A percentile compares a stretch with the other conserved stretches of the same genome.
Evolutionary conservation across 2,113 vertebrate species (phyloP).

Genomic region (Charina bottae): DNA sequence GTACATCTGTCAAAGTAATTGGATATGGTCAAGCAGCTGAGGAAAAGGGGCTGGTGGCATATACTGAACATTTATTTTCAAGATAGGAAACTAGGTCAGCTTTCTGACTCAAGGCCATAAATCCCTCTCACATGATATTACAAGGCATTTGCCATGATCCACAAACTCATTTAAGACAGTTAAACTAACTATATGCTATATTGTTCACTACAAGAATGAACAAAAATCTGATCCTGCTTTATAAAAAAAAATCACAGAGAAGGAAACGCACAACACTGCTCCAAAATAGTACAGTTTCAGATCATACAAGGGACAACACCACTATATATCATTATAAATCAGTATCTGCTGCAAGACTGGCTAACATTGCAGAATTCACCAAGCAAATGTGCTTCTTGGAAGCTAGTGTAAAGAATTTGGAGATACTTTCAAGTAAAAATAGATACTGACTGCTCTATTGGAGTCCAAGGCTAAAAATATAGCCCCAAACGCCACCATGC

Average conservation of each 20-base stretch:
- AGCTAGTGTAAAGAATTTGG: not conserved
- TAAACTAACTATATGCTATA: not conserved
- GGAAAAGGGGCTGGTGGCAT: conserved; percentile 22
- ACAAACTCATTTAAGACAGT: rapidly evolving
- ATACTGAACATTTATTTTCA: not conserved
- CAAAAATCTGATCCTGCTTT: not conserved
- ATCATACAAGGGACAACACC: not conserved
- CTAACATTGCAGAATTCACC: not conserved
- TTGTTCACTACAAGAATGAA: not conserved
- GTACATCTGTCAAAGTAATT: conserved; percentile 48
- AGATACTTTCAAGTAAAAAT: not conserved
- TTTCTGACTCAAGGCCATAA: conserved; percentile 14
- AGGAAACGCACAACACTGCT: not conserved
- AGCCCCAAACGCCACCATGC: not conserved
- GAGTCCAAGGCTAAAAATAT: not conserved
- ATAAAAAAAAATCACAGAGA: not conserved
- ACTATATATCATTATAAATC: not conserved
- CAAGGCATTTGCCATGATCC: rapidly evolving
- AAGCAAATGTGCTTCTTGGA: too few relatives aligned
- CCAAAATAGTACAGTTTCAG: not conserved
- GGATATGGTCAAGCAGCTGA: conserved; percentile 35
- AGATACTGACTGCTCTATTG: not conserved
- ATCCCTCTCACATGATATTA: not conserved
- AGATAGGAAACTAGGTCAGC: conserved; percentile 49
- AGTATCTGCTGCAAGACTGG: not conserved